Base-by-base conservation (phyloP, 2,113 vertebrate species). In the Lycocorax pyrrhopterus region DNA sequence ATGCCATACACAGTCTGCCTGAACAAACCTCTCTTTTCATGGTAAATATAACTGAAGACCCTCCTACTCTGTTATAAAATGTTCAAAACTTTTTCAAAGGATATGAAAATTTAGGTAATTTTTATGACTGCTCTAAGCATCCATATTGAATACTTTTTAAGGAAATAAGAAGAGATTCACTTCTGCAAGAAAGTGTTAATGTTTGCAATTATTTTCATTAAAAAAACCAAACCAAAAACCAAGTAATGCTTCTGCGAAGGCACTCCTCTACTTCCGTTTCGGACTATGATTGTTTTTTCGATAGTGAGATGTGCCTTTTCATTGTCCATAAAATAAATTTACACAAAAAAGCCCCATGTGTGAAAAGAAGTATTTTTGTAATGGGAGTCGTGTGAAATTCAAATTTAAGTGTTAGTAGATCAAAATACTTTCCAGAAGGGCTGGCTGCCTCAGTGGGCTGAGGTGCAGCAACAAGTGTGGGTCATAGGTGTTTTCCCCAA, bases 331-430 rank as follows among this genome's bases (percentile, higher is more conserved):
- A 87, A 80, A 79, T 41, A 37, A 84, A 84, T n/a, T 64, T 47
- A 23, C 27, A 39, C 23, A 47, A 55, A 46, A 83, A 63, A 33
- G 1, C 2, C 11, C 14, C 0, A 0, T 18, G 11, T 26, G 4
- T 76, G 23, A 67, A 72, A 78, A 33, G 5, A 55, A 51, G 4
- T 0, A 4, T 30, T 18, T 87, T 51, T 46, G 19, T 21, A 62
- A 41, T 14, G 27, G 22, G 6, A 43, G 5, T 43, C 43, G 41
- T 73, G 23, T 67, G n/a, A 63, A 69, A 83, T 59, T 71, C 33
- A 43, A 3, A 23, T 74, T 3, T 32, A 64, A 72, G 19, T 62
- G 18, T 14, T 41, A 67, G 27, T 6, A 35, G 29, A 32, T 9
- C 29, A 51, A 95, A 73, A 53, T 35, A 47, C 5, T 86, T 56